Evolutionary conservation across 2,888 invertebrate species (phyloP), one percentile per base, ranked within the genome.

Genomic region (Dermolepida albohirtum): DNA sequence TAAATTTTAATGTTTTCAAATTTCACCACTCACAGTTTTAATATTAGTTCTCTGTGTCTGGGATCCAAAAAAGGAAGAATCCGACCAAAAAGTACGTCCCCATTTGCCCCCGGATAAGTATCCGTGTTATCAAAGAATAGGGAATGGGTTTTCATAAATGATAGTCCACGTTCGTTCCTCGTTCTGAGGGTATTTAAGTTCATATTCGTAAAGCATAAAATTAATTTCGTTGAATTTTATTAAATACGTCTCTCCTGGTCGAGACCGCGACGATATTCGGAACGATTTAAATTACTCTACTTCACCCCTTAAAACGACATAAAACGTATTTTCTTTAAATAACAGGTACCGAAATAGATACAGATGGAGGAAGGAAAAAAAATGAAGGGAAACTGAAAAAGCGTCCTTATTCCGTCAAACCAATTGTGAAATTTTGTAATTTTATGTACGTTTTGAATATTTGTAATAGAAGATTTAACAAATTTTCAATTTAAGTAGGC

Each of bases 1-100:
- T 59, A 59, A 59, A 59, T 59, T 59, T 59, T 59, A 59, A 59
- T 40, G 59, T 22, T 59, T 59, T 59, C 59, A 59, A 44, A 59
- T 59, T 59, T 59, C 59, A 59, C 59, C 59, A 29, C 29, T 43
- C 41, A 5, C 39, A 27, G 34, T 27, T 22, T 59, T 59, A 47
- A 59, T 59, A 59, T 59, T 44, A 59, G 44, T 59, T 29, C 59
- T 44, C 8, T 34, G 10, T 34, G 59, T 16, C 22, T 40, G 17
- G 55, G 41, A 11, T 10, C n/a, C 40, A n/a, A 41, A 43, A 40
- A 41, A n/a, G 22, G 41, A 27, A 22, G 16, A 22, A 22, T 6
- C 11, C 10, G 41, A 40, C 10, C 29, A 44, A 59, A 44, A 44
- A 44, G 2, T 44, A 34, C 44, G 44, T 29, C 6, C 59, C 44